Base-by-base conservation (phyloP, 1,140 invertebrate genomes). In the Listronotus oregonensis region DNA sequence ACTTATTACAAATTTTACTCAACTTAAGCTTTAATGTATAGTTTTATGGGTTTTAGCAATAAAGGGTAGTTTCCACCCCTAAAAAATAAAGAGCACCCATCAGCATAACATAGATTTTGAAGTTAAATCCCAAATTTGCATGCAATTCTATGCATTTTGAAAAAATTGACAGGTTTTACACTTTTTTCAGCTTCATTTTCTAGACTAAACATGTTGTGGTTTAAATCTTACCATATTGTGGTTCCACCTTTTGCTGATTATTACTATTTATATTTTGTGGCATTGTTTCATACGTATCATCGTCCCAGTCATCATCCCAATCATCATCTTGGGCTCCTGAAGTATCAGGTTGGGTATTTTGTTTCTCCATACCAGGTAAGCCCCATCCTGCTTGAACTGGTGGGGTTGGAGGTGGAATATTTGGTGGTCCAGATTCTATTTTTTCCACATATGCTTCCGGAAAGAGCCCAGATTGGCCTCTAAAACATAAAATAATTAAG, bases 361-460 rank as follows among this genome's bases (percentile, higher is more conserved):
- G 5, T 15, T 64, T 60, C 11, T 46, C 54, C 9, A 47, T 50
- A 4, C 21, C 64, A n/a, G 56, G 55, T 42, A 34, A 44, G 34
- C 55, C 62, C 71, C 66, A 71, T 14, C 61, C 60, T 18, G 52
- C 50, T 73, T 66, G 83, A 78, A 80, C 80, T 54, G 79, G 78
- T 64, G 80, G 77, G 11, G 78, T 72, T 12, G 82, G 82, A 18
- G 73, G 63, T 21, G 75, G 72, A 12, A 74, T 71, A 49, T 46
- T 67, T 32, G 72, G 75, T 61, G 51, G 78, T 4, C 60, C 44
- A 73, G 60, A 76, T 75, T 21, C 78, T 8, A 85, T 68, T 76
- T 80, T 81, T 68, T 77, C 88, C 39, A 97, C 93, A 84, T 97
- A 98, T 10, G 93, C 90, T 68, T 94, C 93, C 59, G 95, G 96